phyloP scores from a whole-genome alignment of 2,113 vertebrate genomes.

The Aptenodytes forsteri region DNA sequence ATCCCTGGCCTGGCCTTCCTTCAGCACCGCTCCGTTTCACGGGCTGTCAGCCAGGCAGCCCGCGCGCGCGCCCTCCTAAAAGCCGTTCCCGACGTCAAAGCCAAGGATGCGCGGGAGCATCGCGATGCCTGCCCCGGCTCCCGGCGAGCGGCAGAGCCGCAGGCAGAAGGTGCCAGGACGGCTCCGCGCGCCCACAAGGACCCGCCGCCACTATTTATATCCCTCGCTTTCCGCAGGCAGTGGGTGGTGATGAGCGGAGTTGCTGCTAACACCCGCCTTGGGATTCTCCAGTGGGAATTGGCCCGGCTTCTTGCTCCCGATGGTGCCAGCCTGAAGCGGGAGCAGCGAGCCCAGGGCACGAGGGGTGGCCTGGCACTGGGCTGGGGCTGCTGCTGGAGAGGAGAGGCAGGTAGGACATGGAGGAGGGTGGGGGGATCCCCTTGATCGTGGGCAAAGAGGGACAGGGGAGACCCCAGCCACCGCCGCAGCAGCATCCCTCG shows the following conservation, averaged over 20 bases:
- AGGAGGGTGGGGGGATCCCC: fast-evolving
- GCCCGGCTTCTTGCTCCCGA: neutral
- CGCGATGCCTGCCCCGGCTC: neutral
- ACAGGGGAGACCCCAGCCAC: fast-evolving
- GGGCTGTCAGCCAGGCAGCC: neutral
- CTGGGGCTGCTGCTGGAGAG: neutral
- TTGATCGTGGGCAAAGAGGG: fast-evolving
- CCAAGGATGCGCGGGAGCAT: neutral
- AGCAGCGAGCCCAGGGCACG: neutral
- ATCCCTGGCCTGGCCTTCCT: neutral
- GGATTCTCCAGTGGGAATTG: neutral
- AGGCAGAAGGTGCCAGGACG: neutral
- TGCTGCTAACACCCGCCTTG: neutral
- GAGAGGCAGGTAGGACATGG: fast-evolving
- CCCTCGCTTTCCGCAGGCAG: neutral
- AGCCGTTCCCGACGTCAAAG: neutral
- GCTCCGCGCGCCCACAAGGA: fast-evolving
- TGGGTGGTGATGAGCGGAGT: neutral
- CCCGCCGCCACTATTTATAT: fast-evolving
- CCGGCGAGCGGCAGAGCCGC: neutral
- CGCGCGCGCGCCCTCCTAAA: neutral
- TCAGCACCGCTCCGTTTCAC: neutral
- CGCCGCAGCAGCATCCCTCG: fast-evolving
- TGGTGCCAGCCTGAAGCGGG: neutral
- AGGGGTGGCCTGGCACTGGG: neutral